phyloP scores from a whole-genome alignment of 2,797 vertebrate species.

The Furcifer pardalis region DNA sequence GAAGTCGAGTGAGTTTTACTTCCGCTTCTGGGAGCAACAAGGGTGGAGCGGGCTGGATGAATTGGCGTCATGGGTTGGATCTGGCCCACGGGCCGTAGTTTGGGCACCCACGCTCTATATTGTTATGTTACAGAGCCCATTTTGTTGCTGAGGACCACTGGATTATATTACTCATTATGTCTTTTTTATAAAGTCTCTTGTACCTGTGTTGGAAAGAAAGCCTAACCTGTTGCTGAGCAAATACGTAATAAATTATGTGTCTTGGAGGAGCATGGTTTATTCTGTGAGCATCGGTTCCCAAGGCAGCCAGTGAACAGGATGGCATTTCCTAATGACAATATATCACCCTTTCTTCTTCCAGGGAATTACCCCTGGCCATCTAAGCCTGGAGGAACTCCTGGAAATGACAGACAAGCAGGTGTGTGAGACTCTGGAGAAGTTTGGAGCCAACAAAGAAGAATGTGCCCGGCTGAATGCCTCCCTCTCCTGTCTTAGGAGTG shows the following conservation, averaged over 20 bases:
- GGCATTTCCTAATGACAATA: not conserved
- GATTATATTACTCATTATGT: not conserved
- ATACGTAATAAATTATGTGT: not conserved
- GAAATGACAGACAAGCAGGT: slow-evolving; percentile 94
- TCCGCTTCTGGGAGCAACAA: too few relatives aligned
- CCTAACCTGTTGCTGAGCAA: not conserved
- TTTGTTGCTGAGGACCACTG: not conserved
- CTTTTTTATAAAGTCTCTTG: not conserved
- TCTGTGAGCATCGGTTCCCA: too few relatives aligned
- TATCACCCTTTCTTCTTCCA: slow-evolving; percentile 47
- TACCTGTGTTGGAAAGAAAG: not conserved
- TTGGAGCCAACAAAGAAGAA: slow-evolving; percentile 91
- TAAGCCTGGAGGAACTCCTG: slow-evolving; percentile 92
- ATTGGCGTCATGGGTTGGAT: too few relatives aligned
- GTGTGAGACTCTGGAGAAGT: slow-evolving; percentile 89
- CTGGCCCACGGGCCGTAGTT: too few relatives aligned
- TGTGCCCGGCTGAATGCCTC: slow-evolving; percentile 95
- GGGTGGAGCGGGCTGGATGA: too few relatives aligned
- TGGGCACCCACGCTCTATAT: too few relatives aligned
- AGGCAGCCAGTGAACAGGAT: not conserved
- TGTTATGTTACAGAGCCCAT: not conserved
- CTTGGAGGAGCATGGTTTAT: not conserved
- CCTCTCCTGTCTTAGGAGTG: slow-evolving; percentile 91
- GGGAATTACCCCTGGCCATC: slow-evolving; percentile 88
- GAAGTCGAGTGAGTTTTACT: too few relatives aligned